Evolutionary conservation across 2,888 invertebrate genomes (phyloP), one percentile per base, ranked within the genome.

Genomic region (Yponomeuta malinellus): DNA sequence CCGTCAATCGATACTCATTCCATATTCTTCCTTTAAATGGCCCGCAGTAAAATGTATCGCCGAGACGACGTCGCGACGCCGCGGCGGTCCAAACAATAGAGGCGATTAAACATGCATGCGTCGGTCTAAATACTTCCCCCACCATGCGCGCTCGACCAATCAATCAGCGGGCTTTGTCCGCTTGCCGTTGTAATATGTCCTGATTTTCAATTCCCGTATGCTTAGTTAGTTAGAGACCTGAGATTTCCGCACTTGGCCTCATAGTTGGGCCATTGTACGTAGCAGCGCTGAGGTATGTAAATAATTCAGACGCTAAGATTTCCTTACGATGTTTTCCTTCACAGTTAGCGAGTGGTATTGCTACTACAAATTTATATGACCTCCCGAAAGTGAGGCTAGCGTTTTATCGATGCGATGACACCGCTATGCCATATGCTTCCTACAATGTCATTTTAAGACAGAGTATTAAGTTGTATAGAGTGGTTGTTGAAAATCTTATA

Each of bases 21-120:
- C 81, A 82, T 85, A 88, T 86, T 88, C 84, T 77, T 43, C 80
- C 85, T 85, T 86, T 80, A 85, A 84, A 88, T 81, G 79, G 78
- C 73, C 74, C 75, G 76, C 76, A 77, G 76, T 76, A 77, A 80
- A 79, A 68, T 29, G 48, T 76, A 76, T 74, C 78, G 79, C 77
- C 81, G 72, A 83, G 85, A 84, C 85, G 85, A 84, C 85, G 86
- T 85, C 88, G 85, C 76, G 68, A 23, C 68, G 68, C 68, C 81
- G 71, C 82, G 77, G 80, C 78, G 66, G 75, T 70, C 76, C 72
- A 75, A 76, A 84, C 85, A 86, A 86, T 86, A 83, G 80, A 83
- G 83, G 76, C 85, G 83, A 86, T 87, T 80, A 86, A 86, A 84
- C 82, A 86, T 86, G 85, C 83, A 86, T 82, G 63, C 37, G 31